Conservation (phyloP, 2,113 vertebrate genomes). For the Elanoides forficatus region DNA sequence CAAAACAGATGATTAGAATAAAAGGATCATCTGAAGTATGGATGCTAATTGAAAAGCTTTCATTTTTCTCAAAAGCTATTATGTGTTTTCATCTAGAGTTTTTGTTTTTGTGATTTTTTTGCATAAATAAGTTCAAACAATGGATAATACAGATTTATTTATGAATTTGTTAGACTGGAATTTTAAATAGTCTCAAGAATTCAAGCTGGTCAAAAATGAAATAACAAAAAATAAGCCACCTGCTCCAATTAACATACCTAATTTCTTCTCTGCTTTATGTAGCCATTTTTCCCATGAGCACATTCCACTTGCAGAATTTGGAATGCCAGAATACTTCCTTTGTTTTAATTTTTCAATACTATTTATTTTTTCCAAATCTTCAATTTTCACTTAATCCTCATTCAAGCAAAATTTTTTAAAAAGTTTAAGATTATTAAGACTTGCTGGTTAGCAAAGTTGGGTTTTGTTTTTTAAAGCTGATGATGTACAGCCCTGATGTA, state of each 20-base stretch:
- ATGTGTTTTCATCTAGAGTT: not conserved
- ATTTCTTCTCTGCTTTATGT: not conserved
- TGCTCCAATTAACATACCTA: constrained; percentile 17
- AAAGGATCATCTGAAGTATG: constrained; percentile 21
- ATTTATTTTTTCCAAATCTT: not conserved
- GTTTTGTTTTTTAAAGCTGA: not conserved
- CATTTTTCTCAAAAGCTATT: not conserved
- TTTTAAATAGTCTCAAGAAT: constrained; percentile 20
- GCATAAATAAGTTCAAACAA: constrained; percentile 34
- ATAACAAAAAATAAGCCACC: not conserved
- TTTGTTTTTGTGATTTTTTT: not conserved
- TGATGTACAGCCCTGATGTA: not conserved
- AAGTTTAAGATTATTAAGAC: not conserved
- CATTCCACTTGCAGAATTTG: not conserved
- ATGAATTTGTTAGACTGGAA: not conserved
- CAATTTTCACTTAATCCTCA: not conserved
- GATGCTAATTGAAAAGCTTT: constrained; percentile 11
- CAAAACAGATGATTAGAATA: constrained; percentile 4
- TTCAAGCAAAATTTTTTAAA: not conserved
- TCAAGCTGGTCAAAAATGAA: not conserved
- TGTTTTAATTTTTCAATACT: not conserved
- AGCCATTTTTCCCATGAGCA: not conserved
- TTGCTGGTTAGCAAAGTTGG: not conserved
- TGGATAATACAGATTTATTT: constrained; percentile 11
- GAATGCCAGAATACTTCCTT: fast-evolving